Conservation (phyloP, 2,888 invertebrate species). For the Crepidodera aurea region DNA sequence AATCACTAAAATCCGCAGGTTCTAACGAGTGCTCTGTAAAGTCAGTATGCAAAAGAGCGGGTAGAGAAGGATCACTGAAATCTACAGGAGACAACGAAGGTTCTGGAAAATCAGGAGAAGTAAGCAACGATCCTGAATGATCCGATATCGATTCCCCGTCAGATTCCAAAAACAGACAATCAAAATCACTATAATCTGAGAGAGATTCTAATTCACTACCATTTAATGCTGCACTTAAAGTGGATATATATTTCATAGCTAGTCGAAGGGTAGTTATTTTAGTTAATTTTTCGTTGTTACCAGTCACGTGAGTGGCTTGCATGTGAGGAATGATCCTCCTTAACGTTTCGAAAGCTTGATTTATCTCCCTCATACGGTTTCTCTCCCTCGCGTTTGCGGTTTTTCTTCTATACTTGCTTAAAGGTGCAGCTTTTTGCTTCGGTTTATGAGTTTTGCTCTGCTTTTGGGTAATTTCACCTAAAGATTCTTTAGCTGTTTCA, state of each 20-base stretch:
- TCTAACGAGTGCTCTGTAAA: conserved; percentile 57
- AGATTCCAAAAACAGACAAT: conserved; percentile 65
- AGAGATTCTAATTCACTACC: conserved; percentile 36
- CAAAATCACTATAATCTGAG: conserved; percentile 53
- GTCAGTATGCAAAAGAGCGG: conserved; percentile 56
- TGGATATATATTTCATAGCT: conserved; percentile 74
- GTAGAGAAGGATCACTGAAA: conserved; percentile 57
- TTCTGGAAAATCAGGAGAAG: conserved; percentile 59
- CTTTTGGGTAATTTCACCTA: conserved; percentile 25
- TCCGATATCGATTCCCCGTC: conserved; percentile 63
- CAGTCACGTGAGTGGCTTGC: conserved; percentile 47
- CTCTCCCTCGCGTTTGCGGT: conserved; percentile 75
- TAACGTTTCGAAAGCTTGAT: conserved; percentile 71
- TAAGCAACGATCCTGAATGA: conserved; percentile 52
- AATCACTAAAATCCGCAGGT: conserved; percentile 58
- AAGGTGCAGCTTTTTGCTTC: conserved; percentile 63
- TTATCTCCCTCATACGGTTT: conserved; percentile 73
- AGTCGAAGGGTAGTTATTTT: conserved; percentile 73
- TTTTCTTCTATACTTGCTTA: conserved; percentile 74
- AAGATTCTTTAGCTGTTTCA: conserved; percentile 38
- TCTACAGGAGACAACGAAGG: conserved; percentile 69
- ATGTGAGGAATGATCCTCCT: conserved; percentile 67
- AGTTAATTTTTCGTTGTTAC: conserved; percentile 67
- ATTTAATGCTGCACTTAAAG: conserved; percentile 70
- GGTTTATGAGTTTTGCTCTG: conserved; percentile 39